phyloP scores from a whole-genome alignment of 2,888 invertebrate genomes.

The Athetis lepigone region DNA sequence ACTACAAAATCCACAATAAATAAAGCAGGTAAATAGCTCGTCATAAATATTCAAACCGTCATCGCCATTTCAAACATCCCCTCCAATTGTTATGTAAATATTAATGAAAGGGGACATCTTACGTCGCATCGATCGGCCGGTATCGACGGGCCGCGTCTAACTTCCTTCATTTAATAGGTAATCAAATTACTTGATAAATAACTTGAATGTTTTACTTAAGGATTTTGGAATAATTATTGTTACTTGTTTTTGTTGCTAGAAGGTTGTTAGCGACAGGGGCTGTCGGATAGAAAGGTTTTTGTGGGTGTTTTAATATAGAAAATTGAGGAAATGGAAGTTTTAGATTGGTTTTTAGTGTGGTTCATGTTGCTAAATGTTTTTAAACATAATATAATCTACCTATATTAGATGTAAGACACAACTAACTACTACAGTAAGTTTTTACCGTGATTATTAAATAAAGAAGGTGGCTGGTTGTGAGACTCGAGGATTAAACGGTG shows the following conservation, averaged over 20 bases:
- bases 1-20: conserved; percentile 25
- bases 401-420: too few relatives aligned
- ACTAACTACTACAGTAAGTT: too few relatives aligned
- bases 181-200: conserved; percentile 26
- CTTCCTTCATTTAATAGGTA: conserved; percentile 29
- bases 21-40: conserved; percentile 32
- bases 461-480: too few relatives aligned
- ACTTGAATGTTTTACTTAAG: conserved; percentile 7
- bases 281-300: too few relatives aligned
- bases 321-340: not conserved
- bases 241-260: not conserved
- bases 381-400: too few relatives aligned
- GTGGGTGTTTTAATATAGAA: too few relatives aligned
- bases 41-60: conserved; percentile 46
- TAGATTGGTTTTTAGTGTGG: not conserved
- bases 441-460: too few relatives aligned
- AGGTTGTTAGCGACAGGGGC: not conserved
- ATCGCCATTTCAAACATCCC: conserved; percentile 25
- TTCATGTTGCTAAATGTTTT: too few relatives aligned
- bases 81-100: conserved; percentile 56
- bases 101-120: conserved; percentile 37
- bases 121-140: conserved; percentile 23
- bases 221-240: conserved; percentile 3
- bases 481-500: too few relatives aligned
- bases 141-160: conserved; percentile 14